These are phyloP conservation scores for Cheirogaleus medius DNA, from an alignment of 2,113 vertebrate species.

Conservation along the genomic window DNA sequence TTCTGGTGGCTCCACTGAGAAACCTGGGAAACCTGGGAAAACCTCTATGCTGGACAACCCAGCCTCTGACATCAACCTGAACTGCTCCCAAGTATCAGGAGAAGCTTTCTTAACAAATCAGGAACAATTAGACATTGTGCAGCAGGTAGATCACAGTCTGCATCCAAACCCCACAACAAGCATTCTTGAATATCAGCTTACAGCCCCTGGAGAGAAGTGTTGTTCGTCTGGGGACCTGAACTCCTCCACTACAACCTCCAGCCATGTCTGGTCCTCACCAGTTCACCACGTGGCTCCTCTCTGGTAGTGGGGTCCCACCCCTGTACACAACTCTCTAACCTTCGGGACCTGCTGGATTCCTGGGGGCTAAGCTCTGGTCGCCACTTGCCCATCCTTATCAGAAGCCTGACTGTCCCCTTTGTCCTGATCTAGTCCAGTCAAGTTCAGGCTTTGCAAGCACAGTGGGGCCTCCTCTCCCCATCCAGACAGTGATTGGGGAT, in stretches of 20 bases:
- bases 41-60: background rate
- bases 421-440: background rate
- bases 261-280: background rate
- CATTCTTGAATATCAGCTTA: background rate
- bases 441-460: background rate
- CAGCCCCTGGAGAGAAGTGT: background rate
- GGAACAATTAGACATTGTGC: background rate
- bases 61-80: background rate
- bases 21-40: constrained; percentile 12
- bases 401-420: background rate
- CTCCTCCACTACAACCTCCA: background rate
- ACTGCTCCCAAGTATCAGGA: background rate
- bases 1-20: background rate
- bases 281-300: background rate
- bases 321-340: background rate
- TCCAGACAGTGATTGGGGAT: background rate
- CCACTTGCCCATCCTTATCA: background rate
- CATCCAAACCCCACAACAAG: background rate
- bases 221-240: background rate
- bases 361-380: background rate
- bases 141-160: background rate
- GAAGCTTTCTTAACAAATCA: background rate
- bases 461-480: background rate
- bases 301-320: background rate
- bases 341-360: background rate